A percentile compares a stretch with the other conserved stretches of the same genome.
These are phyloP conservation scores for Pseudochromis fuscus DNA, from an alignment of 2,797 vertebrate genomes.

Conservation along the genomic window DNA sequence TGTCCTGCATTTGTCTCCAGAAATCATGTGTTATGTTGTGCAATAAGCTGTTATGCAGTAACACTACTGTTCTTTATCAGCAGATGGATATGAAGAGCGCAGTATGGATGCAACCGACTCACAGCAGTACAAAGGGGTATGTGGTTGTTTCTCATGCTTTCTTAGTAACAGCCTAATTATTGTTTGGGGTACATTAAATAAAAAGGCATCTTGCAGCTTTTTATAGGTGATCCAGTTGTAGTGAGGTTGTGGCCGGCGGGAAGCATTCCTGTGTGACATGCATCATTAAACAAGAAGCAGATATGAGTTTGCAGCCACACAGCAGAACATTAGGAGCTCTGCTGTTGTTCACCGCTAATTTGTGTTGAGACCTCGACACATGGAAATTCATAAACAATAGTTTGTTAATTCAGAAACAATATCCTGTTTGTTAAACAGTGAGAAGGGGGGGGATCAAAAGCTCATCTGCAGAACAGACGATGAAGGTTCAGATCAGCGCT, in stretches of 20 bases:
- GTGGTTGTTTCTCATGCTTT: not conserved
- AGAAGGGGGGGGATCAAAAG: not conserved
- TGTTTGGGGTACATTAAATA: slow-evolving; percentile 12
- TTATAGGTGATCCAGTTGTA: not conserved
- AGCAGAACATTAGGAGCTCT: slow-evolving; percentile 6
- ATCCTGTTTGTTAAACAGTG: not conserved
- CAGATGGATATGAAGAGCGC: slow-evolving; percentile 76
- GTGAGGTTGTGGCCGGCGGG: slow-evolving; percentile 20
- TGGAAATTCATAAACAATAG: not conserved
- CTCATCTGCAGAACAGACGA: not conserved
- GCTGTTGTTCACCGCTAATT: not conserved
- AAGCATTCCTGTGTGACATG: slow-evolving; percentile 6
- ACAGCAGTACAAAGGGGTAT: slow-evolving; percentile 83
- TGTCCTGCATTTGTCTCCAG: not conserved
- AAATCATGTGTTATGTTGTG: not conserved
- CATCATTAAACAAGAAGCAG: slow-evolving; percentile 40
- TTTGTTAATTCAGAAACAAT: not conserved
- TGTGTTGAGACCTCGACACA: not conserved
- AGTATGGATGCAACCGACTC: slow-evolving; percentile 71
- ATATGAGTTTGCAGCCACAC: slow-evolving; percentile 17
- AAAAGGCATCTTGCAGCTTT: slow-evolving; percentile 23
- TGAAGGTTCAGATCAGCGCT: not conserved
- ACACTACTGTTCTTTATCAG: slow-evolving; percentile 36
- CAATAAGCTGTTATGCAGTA: not conserved
- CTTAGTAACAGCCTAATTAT: not conserved